Percentiles rank a stretch among this genome's conserved stretches.
Conservation (phyloP, 1,140 invertebrate species). For the Drosophila bocqueti region DNA sequence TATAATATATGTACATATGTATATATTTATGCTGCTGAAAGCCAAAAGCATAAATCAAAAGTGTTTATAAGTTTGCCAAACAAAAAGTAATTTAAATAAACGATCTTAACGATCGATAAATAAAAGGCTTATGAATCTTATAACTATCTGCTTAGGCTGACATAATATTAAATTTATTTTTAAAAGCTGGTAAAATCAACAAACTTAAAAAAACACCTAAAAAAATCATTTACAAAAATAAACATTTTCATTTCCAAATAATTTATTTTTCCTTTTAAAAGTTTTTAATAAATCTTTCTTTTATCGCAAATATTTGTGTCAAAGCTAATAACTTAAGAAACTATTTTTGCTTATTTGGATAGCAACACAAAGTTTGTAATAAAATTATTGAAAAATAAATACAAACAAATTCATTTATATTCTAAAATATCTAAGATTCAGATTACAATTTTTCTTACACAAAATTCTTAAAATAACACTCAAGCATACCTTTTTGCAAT, state of each 20-base stretch:
- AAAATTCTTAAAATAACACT: neutral
- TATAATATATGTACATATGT: neutral
- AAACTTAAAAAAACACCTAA: too few species aligned
- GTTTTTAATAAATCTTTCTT: neutral
- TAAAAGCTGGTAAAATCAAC: neutral
- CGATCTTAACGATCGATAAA: conserved; percentile 4
- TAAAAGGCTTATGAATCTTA: neutral
- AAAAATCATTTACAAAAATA: neutral
- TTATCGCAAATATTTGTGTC: neutral
- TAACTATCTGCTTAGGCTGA: neutral
- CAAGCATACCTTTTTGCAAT: neutral
- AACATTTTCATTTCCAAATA: too few species aligned
- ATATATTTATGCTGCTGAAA: neutral
- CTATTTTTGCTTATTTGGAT: neutral
- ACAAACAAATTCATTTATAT: too few species aligned
- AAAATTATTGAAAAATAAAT: neutral
- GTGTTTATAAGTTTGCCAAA: conserved; percentile 24
- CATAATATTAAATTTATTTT: neutral
- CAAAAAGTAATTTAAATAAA: conserved; percentile 12
- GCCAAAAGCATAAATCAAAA: conserved; percentile 11
- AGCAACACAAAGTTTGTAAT: neutral
- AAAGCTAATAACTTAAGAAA: neutral
- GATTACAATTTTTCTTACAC: too few species aligned
- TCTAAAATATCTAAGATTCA: neutral
- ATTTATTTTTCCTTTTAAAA: neutral